A percentile compares a stretch with the other conserved stretches of the same genome.
Conservation (phyloP, 1,140 invertebrate species). For the Adelges cooleyi region DNA sequence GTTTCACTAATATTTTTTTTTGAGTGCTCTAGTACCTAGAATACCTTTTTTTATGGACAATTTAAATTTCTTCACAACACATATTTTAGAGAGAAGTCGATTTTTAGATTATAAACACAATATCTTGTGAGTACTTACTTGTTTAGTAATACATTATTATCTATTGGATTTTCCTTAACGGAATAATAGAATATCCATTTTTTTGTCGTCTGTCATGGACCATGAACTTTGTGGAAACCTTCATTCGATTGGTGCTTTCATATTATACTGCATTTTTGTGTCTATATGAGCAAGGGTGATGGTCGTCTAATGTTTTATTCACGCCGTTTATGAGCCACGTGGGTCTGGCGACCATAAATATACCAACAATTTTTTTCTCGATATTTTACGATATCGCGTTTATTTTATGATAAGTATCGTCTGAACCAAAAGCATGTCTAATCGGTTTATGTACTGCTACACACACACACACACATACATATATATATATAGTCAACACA, state of each 20-base stretch:
- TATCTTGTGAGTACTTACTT: background rate
- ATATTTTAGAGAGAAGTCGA: no score
- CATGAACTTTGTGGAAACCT: conserved; percentile 16
- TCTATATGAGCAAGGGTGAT: conserved; percentile 2
- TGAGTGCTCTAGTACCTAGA: no score
- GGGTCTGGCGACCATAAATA: conserved; percentile 20
- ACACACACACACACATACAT: no score
- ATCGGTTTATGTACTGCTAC: conserved; percentile 14
- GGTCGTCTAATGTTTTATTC: conserved; percentile 28
- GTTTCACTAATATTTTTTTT: background rate
- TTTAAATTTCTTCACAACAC: no score
- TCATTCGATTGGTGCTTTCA: background rate
- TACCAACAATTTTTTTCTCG: conserved; percentile 20
- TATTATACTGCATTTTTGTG: no score
- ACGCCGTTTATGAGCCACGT: conserved; percentile 19
- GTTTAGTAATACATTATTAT: background rate
- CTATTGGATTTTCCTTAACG: background rate
- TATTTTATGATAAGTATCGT: conserved; percentile 25
- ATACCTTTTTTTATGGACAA: no score
- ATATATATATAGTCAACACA: no score
- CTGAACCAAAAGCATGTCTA: background rate
- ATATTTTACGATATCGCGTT: conserved; percentile 22
- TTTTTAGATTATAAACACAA: no score
- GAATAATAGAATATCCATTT: no score
- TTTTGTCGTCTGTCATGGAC: conserved; percentile 22